A percentile compares a stretch with the other conserved stretches of the same genome.
Evolutionary conservation across 2,113 vertebrate species (phyloP).

Genomic region (Epinephelus fuscoguttatus): DNA sequence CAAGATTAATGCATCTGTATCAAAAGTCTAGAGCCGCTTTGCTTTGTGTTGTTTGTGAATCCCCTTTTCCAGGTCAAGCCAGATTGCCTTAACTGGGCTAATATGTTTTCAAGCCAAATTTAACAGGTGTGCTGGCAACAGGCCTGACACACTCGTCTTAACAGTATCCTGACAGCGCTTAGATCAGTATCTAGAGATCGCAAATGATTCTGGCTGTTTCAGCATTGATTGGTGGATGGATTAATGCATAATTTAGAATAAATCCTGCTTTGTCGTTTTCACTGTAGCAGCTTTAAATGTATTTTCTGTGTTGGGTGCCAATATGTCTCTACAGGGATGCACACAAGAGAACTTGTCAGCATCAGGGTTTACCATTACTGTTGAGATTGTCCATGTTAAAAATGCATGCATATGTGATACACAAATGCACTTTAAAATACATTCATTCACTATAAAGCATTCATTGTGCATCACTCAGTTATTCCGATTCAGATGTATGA

Average conservation of each 20-base stretch:
- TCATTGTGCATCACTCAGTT: constrained; percentile 4
- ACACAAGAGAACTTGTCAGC: background rate
- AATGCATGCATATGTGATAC: constrained; percentile 19
- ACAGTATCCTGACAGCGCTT: constrained; percentile 8
- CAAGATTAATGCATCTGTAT: constrained; percentile 82
- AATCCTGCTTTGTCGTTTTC: constrained; percentile 2
- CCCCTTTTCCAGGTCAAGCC: constrained; percentile 80
- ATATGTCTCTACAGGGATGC: background rate
- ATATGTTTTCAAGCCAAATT: constrained; percentile 78
- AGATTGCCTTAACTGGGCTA: constrained; percentile 79
- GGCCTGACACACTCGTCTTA: constrained; percentile 25
- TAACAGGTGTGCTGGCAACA: constrained; percentile 49
- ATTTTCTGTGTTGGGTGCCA: constrained; percentile 31
- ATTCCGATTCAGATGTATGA: background rate
- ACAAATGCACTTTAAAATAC: constrained; percentile 17
- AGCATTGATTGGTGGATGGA: background rate
- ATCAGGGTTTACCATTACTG: constrained; percentile 3
- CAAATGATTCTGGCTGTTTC: constrained; percentile 9
- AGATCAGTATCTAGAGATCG: constrained; percentile 29
- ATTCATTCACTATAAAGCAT: constrained; percentile 16
- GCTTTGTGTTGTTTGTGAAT: constrained; percentile 77
- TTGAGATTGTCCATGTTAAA: constrained; percentile 2
- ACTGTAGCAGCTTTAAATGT: constrained; percentile 17
- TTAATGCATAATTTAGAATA: constrained; percentile 1
- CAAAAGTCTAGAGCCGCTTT: constrained; percentile 80